Conservation (phyloP, 1,140 invertebrate genomes). For the Teleogryllus occipitalis region DNA sequence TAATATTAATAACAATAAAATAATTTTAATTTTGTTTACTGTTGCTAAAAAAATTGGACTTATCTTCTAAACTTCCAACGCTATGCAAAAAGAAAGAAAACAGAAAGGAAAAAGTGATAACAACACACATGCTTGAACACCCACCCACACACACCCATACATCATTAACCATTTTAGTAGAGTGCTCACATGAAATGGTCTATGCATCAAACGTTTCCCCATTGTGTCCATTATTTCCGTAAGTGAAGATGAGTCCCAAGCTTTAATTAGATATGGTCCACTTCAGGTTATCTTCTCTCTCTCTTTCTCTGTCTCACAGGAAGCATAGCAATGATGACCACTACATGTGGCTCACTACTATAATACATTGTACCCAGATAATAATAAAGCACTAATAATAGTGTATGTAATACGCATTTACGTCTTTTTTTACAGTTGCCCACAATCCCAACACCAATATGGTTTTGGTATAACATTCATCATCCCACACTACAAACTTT, state of each 20-base stretch:
- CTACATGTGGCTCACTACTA: slow-evolving; percentile 11
- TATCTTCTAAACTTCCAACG: not conserved
- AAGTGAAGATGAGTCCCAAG: slow-evolving; percentile 3
- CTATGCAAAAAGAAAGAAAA: not conserved
- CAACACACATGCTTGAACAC: not conserved
- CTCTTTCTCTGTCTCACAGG: not conserved
- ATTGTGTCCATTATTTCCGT: slow-evolving; percentile 9
- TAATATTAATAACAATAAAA: no score
- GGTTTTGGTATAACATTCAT: not conserved
- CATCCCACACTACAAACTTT: not conserved
- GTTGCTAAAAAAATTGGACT: not conserved
- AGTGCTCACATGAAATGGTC: slow-evolving; percentile 14
- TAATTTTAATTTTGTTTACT: no score
- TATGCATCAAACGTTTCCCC: not conserved
- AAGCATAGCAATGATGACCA: not conserved
- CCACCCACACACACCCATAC: not conserved
- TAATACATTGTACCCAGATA: slow-evolving; percentile 11
- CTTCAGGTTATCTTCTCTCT: not conserved
- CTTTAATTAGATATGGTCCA: not conserved
- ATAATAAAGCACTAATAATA: slow-evolving; percentile 11
- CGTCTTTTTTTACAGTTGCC: not conserved
- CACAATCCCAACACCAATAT: slow-evolving; percentile 6
- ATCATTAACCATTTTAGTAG: not conserved
- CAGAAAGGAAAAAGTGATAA: not conserved
- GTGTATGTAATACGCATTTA: slow-evolving; percentile 6